Evolutionary conservation across 2,888 invertebrate genomes (phyloP), one percentile per base, ranked within the genome.

Genomic region (Acanthoscelides obtectus): DNA sequence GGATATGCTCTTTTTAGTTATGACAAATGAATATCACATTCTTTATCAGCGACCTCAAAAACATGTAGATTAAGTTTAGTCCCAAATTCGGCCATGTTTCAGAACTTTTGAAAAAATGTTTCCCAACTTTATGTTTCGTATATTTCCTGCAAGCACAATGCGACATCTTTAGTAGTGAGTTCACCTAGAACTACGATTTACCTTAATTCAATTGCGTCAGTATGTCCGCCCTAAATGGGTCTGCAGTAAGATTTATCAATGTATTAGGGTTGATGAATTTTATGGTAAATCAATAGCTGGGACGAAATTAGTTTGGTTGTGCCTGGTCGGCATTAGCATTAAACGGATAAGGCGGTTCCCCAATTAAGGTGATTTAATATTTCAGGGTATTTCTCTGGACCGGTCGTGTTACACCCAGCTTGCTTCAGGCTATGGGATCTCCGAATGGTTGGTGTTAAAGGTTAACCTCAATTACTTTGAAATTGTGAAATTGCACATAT

Each of bases 251-350:
- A 71, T 73, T 73, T 72, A 73, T 72, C 66, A 72, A 67, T 65
- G 72, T 70, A 69, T 73, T 74, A 73, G 72, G 71, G 71, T 71
- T 66, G 72, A 74, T 74, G 71, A 63, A 71, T 72, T 72, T 74
- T 70, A 74, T 74, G 72, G 67, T 68, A 69, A 74, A 74, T 72
- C 74, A 70, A 74, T 74, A 72, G 69, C 65, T 71, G 71, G 22
- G 27, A 72, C 67, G 67, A 70, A 74, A 74, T 74, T 74, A 74
- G 72, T 71, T 71, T 64, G 72, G 69, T 45, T 45, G 45, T 45
- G 45, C 8, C 17, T 17, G 45, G 5, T 4, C 5, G 5, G 45
- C 45, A 45, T 45, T 45, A 45, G 5, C 45, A 45, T 45, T 45
- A 12, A 45, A 45, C 45, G 45, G 45, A 45, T 45, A 45, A 45